Evolutionary conservation across 2,113 vertebrate species (phyloP).

Genomic region (Scatophagus argus): DNA sequence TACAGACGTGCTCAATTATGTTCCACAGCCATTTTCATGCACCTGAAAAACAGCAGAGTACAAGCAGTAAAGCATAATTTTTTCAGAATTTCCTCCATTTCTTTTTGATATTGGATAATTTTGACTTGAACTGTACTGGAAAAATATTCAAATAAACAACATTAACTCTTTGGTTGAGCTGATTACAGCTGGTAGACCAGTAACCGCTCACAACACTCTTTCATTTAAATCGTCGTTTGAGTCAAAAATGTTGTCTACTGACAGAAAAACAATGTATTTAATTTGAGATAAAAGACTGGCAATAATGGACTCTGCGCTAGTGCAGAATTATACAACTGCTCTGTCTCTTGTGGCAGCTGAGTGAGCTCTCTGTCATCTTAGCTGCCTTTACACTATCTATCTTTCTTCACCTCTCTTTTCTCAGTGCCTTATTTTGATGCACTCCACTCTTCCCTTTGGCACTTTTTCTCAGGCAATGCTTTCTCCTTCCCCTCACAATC

Average conservation of each 20-base stretch:
- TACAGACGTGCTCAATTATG: no score
- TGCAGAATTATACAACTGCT: background rate
- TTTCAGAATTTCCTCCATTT: no score
- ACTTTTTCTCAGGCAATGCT: background rate
- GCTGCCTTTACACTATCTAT: background rate
- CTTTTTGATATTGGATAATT: no score
- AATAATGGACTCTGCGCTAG: background rate
- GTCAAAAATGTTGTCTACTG: no score
- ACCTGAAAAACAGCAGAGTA: no score
- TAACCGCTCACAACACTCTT: no score
- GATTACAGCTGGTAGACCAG: no score
- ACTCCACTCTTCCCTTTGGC: background rate
- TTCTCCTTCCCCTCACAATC: background rate
- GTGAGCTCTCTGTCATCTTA: background rate
- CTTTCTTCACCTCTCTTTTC: constrained; percentile 1
- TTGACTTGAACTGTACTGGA: no score
- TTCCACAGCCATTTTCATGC: background rate
- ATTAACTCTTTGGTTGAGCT: no score
- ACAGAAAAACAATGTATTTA: background rate
- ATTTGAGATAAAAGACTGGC: background rate
- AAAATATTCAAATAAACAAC: no score
- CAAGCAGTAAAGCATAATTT: no score
- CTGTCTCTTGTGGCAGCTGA: background rate
- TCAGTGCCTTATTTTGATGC: constrained; percentile 13
- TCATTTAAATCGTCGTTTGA: no score